phyloP scores from a whole-genome alignment of 2,113 vertebrate species.

The Ammodytes marinus region DNA sequence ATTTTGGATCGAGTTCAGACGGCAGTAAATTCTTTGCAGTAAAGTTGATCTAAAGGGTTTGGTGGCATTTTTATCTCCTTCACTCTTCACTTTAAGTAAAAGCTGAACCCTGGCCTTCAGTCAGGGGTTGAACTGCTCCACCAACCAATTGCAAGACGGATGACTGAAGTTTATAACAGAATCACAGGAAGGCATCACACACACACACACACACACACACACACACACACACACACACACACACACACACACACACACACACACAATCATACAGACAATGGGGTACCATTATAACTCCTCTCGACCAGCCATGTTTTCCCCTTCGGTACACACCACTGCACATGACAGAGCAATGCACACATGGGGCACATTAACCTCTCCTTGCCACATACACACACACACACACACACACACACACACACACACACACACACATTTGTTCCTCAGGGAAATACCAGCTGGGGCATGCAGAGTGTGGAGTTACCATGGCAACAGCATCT shows the following conservation, averaged over 20 bases:
- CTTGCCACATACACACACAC: conserved; percentile 33
- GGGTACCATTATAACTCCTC: conserved; percentile 57
- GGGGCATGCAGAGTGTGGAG: conserved; percentile 63
- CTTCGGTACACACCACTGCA: conserved; percentile 72
- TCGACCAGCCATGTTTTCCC: conserved; percentile 76
- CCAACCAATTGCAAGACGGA: neutral
- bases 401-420: conserved; percentile 34
- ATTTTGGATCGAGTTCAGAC: neutral
- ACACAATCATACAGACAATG: conserved; percentile 44
- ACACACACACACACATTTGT: conserved; percentile 34
- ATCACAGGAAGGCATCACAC: conserved; percentile 18
- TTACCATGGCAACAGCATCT: conserved; percentile 75
- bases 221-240: conserved; percentile 27
- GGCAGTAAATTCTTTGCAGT: neutral
- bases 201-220: conserved; percentile 24
- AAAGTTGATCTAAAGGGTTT: conserved; percentile 1
- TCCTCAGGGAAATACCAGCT: conserved; percentile 72
- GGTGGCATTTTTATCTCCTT: conserved; percentile 2
- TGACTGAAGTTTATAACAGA: conserved; percentile 13
- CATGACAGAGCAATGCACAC: conserved; percentile 76
- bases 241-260: conserved; percentile 29
- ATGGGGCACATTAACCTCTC: conserved; percentile 75
- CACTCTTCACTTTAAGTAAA: neutral
- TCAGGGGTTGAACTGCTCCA: conserved; percentile 8
- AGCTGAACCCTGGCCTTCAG: conserved; percentile 2